Percentiles rank a stretch among this genome's conserved stretches.
Conservation (phyloP, 2,888 invertebrate species). For the Pristionchus mayeri region DNA sequence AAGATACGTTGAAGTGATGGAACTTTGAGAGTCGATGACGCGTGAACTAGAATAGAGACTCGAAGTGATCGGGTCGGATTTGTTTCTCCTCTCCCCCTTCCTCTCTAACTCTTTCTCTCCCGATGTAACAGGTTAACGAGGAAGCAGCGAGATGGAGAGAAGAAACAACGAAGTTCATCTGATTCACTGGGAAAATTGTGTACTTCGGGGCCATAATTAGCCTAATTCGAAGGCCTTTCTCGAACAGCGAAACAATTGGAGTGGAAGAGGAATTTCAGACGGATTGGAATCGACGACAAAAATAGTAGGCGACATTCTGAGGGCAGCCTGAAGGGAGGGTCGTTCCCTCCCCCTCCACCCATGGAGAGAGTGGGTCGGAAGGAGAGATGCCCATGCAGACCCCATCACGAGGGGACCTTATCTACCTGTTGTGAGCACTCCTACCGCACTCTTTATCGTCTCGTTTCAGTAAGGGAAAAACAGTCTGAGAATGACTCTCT, state of each 20-base stretch:
- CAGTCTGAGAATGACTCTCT: not conserved
- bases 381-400: no score
- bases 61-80: slow-evolving; percentile 44
- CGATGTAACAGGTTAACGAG: slow-evolving; percentile 47
- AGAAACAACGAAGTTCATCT: not conserved
- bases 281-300: no score
- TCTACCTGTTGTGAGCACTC: not conserved
- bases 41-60: not conserved
- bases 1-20: not conserved
- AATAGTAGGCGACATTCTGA: no score
- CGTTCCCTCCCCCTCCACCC: no score
- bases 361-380: no score
- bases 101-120: not conserved
- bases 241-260: not conserved
- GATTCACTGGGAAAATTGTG: not conserved
- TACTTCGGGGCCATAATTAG: not conserved
- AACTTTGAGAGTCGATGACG: not conserved
- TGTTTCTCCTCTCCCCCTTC: slow-evolving; percentile 52
- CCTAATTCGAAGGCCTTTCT: not conserved
- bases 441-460: not conserved
- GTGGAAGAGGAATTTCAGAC: no score
- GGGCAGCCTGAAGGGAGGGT: no score
- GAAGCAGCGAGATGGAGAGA: slow-evolving; percentile 20
- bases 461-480: not conserved
- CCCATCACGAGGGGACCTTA: no score